Base-by-base conservation (phyloP, 2,888 invertebrate genomes). In the Harmothoe impar region DNA sequence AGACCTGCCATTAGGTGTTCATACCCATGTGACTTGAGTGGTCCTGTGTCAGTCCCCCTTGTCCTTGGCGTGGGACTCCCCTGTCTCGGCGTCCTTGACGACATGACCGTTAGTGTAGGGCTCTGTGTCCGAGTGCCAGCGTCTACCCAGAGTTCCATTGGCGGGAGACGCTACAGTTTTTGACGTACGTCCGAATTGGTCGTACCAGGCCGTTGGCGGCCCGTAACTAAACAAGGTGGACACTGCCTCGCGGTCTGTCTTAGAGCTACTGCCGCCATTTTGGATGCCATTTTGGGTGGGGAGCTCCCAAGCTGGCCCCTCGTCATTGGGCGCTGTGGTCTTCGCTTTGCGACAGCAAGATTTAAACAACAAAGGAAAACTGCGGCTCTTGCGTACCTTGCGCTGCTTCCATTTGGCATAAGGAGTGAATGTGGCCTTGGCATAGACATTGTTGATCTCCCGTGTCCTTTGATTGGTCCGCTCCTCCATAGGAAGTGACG, bases 31-130 rank as follows among this genome's bases (percentile, higher is more conserved):
- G 10, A 43, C 43, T 10, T 43, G 43, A 3, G 43, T 43, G 43
- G 62, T 62, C 15, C n/a, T 5, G 3, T 62, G 62, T n/a, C 62
- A 43, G 3, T 62, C 62, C 84, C 43, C 10, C 25, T 84, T 43
- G 23, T 51, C 43, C 29, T 84, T 84, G n/a, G 43, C n/a, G 10
- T 84, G 84, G 10, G 23, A 84, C 84, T 84, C 84, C 1, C 84
- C 84, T 23, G 84, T 84, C 43, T 84, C 84, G 43, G 84, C 84
- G 25, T 84, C 84, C 51, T 84, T 84, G 12, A 84, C 84, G 20
- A 78, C 1, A 33, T 35, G 20, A 5, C 78, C 78, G n/a, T 62
- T 62, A 15, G 62, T n/a, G 62, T 62, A 62, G 20, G 62, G 20
- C 15, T 62, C 62, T 62, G 62, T 62, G 62, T 86, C 86, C 20